phyloP scores from a whole-genome alignment of 2,113 vertebrate species.

The Chaetops frenatus region DNA sequence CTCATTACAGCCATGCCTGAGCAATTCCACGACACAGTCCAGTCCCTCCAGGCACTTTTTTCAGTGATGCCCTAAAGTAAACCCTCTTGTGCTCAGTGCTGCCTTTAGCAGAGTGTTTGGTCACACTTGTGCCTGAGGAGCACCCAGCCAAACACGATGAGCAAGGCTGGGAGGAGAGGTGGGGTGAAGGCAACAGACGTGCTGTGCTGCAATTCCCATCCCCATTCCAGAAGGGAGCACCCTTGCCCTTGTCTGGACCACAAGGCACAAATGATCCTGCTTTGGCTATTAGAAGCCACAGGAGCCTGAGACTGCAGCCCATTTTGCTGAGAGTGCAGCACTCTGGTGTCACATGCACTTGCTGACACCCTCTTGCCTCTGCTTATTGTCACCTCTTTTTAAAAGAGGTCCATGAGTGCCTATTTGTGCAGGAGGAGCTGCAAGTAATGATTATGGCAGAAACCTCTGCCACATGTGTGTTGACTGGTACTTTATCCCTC shows the following conservation, averaged over 20 bases:
- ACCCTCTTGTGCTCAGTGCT: not conserved
- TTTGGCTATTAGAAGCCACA: not conserved
- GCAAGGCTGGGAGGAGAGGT: not conserved
- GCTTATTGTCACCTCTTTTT: not conserved
- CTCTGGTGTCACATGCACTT: no score
- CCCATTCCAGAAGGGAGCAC: not conserved
- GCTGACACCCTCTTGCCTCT: not conserved
- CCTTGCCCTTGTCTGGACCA: not conserved
- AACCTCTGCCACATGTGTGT: not conserved
- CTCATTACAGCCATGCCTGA: not conserved
- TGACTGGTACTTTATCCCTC: not conserved
- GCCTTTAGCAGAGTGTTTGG: not conserved
- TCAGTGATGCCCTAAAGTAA: not conserved
- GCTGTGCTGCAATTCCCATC: rapidly evolving
- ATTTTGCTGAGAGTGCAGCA: not conserved
- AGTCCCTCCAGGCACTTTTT: not conserved
- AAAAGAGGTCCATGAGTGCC: not conserved
- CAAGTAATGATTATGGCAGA: not conserved
- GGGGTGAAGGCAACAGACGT: not conserved
- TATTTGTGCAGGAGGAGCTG: not conserved
- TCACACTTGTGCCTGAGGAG: not conserved
- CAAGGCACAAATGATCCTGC: not conserved
- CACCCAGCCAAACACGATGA: not conserved
- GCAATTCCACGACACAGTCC: not conserved
- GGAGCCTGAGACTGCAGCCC: not conserved